These are phyloP conservation scores for Apostichopus japonicus DNA, from an alignment of 35 echinoderm and acorn worm genomes.

Conservation along the genomic window DNA sequence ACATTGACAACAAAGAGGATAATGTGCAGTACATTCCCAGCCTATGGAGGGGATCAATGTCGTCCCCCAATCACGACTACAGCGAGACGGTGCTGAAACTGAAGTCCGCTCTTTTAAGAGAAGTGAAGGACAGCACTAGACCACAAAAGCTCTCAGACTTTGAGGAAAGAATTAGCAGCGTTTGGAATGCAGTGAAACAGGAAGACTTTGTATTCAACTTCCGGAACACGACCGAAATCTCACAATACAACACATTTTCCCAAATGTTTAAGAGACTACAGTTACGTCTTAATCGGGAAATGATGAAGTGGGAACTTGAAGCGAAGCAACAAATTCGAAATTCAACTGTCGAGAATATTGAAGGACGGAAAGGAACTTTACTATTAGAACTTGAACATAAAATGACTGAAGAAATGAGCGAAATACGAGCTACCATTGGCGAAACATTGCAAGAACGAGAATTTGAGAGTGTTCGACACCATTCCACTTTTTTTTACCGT, in stretches of 20 bases:
- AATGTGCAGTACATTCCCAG: constrained; percentile 6
- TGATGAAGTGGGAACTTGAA: constrained; percentile 46
- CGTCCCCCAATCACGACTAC: constrained; percentile 51
- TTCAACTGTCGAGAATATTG: constrained; percentile 18
- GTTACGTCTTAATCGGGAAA: not conserved
- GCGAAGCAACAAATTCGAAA: constrained; percentile 25
- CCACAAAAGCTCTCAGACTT: constrained; percentile 18
- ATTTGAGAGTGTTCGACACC: no score
- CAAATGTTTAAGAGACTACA: not conserved
- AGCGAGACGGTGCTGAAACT: constrained; percentile 49
- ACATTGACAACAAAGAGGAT: not conserved
- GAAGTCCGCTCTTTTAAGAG: constrained; percentile 6
- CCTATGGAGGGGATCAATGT: constrained; percentile 44
- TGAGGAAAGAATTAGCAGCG: not conserved
- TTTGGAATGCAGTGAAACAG: constrained; percentile 49
- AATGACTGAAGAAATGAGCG: no score
- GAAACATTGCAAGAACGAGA: no score
- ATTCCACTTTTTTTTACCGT: no score
- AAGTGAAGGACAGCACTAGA: not conserved
- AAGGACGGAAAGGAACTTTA: no score
- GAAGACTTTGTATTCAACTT: constrained; percentile 65
- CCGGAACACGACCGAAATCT: constrained; percentile 27
- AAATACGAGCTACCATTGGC: no score
- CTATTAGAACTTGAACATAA: no score
- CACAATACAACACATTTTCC: constrained; percentile 37